Evolutionary conservation across 2,113 vertebrate species (phyloP).

Genomic region (Oreotrochilus melanogaster): DNA sequence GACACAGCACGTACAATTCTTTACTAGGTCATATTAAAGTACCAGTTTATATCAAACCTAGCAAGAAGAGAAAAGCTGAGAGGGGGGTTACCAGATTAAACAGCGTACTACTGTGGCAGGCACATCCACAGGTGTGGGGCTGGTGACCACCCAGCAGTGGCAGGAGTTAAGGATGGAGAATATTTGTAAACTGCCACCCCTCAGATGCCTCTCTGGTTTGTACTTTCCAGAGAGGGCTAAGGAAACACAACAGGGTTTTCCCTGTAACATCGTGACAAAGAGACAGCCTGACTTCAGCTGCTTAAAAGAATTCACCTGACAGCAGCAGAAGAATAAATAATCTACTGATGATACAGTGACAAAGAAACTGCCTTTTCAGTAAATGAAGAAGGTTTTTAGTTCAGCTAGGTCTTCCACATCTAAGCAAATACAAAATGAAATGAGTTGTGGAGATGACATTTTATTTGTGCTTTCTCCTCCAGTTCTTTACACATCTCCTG

Average conservation of each 20-base stretch:
- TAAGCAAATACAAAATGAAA: neutral
- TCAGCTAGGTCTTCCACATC: neutral
- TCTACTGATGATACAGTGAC: neutral
- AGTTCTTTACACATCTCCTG: neutral
- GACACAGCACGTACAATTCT: rapidly evolving
- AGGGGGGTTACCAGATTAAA: rapidly evolving
- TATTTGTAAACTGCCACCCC: neutral
- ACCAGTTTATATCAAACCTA: neutral
- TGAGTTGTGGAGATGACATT: neutral
- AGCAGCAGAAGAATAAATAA: neutral
- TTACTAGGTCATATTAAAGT: neutral
- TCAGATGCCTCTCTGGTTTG: rapidly evolving
- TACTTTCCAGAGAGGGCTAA: neutral
- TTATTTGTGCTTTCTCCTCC: neutral
- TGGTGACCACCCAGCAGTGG: neutral
- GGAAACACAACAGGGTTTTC: neutral
- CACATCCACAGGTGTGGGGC: neutral
- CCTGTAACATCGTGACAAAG: neutral
- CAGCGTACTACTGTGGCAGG: rapidly evolving
- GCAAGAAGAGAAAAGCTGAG: neutral
- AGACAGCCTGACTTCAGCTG: neutral
- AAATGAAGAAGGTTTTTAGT: neutral
- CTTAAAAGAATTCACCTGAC: neutral
- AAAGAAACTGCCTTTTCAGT: neutral
- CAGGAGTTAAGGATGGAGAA: neutral